Percentiles rank a stretch among this genome's conserved stretches.
Conservation (phyloP, 2,113 vertebrate species). For the Scomber scombrus region DNA sequence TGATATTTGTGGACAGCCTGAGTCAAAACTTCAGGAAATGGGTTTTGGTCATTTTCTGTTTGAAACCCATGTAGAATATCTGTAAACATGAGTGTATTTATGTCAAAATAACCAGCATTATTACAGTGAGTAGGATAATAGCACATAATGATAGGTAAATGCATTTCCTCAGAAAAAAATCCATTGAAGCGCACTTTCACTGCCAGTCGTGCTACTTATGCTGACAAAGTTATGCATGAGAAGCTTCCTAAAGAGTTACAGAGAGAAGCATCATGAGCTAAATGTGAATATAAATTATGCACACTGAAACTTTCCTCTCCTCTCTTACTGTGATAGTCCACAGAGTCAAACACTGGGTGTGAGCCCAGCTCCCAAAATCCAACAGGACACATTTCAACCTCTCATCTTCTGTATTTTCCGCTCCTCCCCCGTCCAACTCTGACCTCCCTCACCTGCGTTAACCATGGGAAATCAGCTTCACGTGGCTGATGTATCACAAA, state of each 20-base stretch:
- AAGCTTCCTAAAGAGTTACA: slow-evolving; percentile 2
- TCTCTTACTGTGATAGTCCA: background rate
- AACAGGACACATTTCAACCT: background rate
- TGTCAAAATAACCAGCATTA: slow-evolving; percentile 49
- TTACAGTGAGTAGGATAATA: slow-evolving; percentile 55
- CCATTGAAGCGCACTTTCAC: slow-evolving; percentile 24
- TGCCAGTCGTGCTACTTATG: slow-evolving; percentile 4
- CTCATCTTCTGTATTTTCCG: background rate
- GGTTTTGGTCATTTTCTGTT: slow-evolving; percentile 46
- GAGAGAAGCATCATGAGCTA: background rate
- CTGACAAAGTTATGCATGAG: slow-evolving; percentile 23
- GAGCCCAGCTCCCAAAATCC: background rate
- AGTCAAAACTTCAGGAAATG: slow-evolving; percentile 57
- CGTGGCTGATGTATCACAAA: background rate
- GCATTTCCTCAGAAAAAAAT: slow-evolving; percentile 27
- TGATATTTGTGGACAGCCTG: slow-evolving; percentile 43
- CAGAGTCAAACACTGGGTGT: background rate
- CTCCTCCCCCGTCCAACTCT: slow-evolving; percentile 1
- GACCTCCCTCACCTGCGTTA: background rate
- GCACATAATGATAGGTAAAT: slow-evolving; percentile 48
- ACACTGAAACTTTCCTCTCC: background rate
- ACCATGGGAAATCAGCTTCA: slow-evolving; percentile 5
- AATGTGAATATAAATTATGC: background rate
- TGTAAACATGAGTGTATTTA: slow-evolving; percentile 37
- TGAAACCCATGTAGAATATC: slow-evolving; percentile 19